These are phyloP conservation scores for Coelogynopora nodosa DNA, from an alignment of 2,888 invertebrate genomes.

Conservation along the genomic window DNA sequence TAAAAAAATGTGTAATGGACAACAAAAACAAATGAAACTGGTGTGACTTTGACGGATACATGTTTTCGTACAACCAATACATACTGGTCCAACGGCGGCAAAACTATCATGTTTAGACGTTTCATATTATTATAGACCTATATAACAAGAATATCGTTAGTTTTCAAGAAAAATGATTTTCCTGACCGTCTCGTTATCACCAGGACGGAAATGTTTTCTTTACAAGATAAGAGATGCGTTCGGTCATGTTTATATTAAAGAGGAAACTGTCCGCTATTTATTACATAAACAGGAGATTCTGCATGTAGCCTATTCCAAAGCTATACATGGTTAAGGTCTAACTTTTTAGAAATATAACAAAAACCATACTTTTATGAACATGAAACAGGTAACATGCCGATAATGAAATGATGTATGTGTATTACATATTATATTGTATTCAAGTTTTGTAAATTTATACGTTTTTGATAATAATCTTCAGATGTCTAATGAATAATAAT, in stretches of 20 bases:
- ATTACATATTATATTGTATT: no score
- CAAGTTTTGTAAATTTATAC: no score
- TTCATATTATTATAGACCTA: not conserved
- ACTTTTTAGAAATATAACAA: no score
- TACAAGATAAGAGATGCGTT: not conserved
- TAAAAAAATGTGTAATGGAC: no score
- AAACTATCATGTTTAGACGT: not conserved
- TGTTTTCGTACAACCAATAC: not conserved
- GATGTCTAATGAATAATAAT: no score
- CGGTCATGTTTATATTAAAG: not conserved
- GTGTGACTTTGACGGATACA: not conserved
- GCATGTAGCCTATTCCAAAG: not conserved
- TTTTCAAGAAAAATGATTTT: not conserved
- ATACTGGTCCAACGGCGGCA: no score
- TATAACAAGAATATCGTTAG: not conserved
- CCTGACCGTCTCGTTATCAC: not conserved
- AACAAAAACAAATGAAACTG: no score
- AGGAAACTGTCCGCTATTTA: not conserved
- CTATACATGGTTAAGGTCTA: no score
- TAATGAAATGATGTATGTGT: no score
- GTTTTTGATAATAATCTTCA: no score
- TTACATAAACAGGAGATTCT: not conserved
- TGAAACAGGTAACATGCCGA: no score
- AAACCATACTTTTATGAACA: no score
- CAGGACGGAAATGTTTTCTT: not conserved